Evolutionary conservation across 2,888 invertebrate genomes (phyloP).

Genomic region (Adelphocoris suturalis): DNA sequence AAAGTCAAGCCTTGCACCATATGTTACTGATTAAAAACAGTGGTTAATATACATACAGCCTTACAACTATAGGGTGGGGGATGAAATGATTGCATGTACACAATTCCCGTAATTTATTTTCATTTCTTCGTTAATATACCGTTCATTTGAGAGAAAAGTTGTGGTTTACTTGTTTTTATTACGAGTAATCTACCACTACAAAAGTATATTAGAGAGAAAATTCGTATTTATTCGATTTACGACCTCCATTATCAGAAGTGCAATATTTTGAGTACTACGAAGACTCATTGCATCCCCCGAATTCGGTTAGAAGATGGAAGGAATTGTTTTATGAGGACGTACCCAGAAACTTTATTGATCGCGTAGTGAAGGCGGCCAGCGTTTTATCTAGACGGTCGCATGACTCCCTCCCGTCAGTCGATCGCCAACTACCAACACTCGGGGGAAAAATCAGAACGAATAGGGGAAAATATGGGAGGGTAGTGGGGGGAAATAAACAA

Average conservation of each 20-base stretch:
- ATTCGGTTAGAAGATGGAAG: not conserved
- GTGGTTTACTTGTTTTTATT: too few relatives aligned
- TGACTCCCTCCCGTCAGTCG: constrained; percentile 31
- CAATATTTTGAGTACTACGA: too few relatives aligned
- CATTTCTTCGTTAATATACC: too few relatives aligned
- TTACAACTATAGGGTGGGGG: too few relatives aligned
- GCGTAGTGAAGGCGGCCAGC: not conserved
- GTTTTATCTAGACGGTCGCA: constrained; percentile 49
- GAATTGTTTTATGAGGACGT: constrained; percentile 32
- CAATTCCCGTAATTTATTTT: too few relatives aligned
- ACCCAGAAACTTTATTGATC: constrained; percentile 58
- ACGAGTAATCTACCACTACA: too few relatives aligned
- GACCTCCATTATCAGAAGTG: not conserved
- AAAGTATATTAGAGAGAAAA: not conserved
- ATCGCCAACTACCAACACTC: constrained; percentile 42
- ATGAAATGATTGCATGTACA: too few relatives aligned
- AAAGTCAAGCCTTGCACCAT: too few relatives aligned
- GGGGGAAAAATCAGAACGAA: not conserved
- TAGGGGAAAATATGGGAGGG: not conserved
- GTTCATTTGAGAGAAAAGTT: too few relatives aligned
- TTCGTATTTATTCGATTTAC: not conserved
- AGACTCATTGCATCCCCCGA: not conserved
- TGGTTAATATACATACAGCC: too few relatives aligned
- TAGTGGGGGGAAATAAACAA: constrained; percentile 4
- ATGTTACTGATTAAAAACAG: too few relatives aligned